phyloP scores from a whole-genome alignment of 2,113 vertebrate species.

The Otis tarda region DNA sequence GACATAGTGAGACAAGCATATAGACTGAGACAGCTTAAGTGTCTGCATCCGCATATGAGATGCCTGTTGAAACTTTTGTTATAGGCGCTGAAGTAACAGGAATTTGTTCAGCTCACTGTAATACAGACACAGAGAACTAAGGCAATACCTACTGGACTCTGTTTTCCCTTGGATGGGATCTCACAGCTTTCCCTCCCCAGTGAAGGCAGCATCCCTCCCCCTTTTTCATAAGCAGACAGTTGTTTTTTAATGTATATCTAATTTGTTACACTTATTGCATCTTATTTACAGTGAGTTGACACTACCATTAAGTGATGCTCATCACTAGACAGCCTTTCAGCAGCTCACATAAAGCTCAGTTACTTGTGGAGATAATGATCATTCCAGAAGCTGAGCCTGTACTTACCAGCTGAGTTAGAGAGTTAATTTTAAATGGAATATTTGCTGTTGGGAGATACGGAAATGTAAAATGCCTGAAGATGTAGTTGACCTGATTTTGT shows the following conservation, averaged over 20 bases:
- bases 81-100: neutral
- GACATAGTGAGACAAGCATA: neutral
- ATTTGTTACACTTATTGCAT: neutral
- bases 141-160: neutral
- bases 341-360: neutral
- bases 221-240: neutral
- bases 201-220: neutral
- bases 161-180: neutral
- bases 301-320: neutral
- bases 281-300: neutral
- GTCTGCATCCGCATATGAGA: neutral
- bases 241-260: neutral
- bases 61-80: neutral
- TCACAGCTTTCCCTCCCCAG: neutral
- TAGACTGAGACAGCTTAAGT: neutral
- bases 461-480: neutral
- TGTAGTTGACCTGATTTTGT: neutral
- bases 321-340: neutral
- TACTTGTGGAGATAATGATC: neutral
- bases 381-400: neutral
- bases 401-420: neutral
- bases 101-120: neutral
- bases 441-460: neutral
- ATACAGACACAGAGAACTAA: neutral
- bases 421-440: neutral